A percentile compares a stretch with the other conserved stretches of the same genome.
Evolutionary conservation across 2,797 vertebrate genomes (phyloP).

Genomic region (Scolopax rusticola): DNA sequence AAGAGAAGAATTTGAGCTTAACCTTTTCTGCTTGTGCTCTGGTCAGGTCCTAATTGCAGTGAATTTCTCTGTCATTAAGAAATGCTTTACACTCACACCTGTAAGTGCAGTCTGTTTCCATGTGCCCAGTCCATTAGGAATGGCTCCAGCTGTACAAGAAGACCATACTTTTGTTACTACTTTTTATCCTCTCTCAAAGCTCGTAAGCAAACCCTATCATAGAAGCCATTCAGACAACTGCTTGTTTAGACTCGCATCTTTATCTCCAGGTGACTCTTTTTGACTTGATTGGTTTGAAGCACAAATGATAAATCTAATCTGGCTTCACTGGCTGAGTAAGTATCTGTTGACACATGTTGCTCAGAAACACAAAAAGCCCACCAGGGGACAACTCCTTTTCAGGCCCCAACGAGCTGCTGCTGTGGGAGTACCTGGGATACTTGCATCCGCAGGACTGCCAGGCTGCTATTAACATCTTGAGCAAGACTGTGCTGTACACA

Average conservation of each 20-base stretch:
- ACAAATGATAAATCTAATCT: slow-evolving; percentile 39
- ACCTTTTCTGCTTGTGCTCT: background rate
- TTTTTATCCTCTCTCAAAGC: background rate
- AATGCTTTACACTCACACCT: background rate
- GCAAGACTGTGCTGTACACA: background rate
- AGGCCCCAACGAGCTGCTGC: background rate
- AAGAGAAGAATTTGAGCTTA: background rate
- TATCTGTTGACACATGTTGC: background rate
- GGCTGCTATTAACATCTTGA: background rate
- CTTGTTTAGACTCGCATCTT: slow-evolving; percentile 12
- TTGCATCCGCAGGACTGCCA: background rate
- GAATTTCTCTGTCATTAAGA: slow-evolving; percentile 4
- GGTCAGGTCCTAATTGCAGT: background rate
- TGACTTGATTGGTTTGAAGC: slow-evolving; percentile 43
- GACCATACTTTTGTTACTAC: background rate
- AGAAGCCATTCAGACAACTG: background rate
- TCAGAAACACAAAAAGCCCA: background rate
- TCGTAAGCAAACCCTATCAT: background rate
- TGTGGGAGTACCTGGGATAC: background rate
- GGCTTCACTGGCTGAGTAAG: slow-evolving; percentile 38
- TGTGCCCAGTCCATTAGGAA: background rate
- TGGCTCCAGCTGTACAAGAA: background rate
- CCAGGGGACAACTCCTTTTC: background rate
- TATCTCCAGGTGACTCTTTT: slow-evolving; percentile 31
- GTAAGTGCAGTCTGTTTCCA: background rate